A percentile compares a stretch with the other conserved stretches of the same genome.
Evolutionary conservation across 2,797 vertebrate species (phyloP).

Genomic region (Urocyon cinereoargenteus): DNA sequence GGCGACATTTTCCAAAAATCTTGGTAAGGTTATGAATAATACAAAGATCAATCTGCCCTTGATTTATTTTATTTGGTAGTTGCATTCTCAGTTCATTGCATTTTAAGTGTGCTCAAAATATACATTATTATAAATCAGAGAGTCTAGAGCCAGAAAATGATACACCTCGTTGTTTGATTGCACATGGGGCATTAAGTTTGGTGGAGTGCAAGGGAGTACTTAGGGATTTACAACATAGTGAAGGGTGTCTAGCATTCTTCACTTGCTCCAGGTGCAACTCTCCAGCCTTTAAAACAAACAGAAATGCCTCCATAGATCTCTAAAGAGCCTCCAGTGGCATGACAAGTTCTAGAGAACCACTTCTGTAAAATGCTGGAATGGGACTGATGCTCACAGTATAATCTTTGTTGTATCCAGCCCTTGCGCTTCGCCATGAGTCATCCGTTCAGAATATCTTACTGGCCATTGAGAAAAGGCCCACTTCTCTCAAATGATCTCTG

Average conservation of each 20-base stretch:
- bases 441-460: neutral
- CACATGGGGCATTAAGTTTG: neutral
- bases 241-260: neutral
- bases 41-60: slow-evolving; percentile 6
- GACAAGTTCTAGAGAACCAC: neutral
- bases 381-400: neutral
- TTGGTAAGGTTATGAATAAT: slow-evolving; percentile 8
- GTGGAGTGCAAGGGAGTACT: neutral
- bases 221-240: neutral
- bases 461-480: neutral
- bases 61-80: slow-evolving; percentile 44
- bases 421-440: neutral
- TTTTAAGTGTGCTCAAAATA: slow-evolving; percentile 50
- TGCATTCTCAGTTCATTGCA: slow-evolving; percentile 24
- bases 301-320: neutral
- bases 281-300: slow-evolving; percentile 33
- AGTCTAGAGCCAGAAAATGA: neutral
- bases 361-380: neutral
- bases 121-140: slow-evolving; percentile 27
- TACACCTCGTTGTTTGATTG: slow-evolving; percentile 23
- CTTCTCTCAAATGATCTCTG: neutral
- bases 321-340: neutral
- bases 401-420: neutral
- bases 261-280: neutral
- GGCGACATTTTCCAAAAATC: neutral